Conservation (phyloP, 2,888 invertebrate species). For the Yponomeuta sedellus region DNA sequence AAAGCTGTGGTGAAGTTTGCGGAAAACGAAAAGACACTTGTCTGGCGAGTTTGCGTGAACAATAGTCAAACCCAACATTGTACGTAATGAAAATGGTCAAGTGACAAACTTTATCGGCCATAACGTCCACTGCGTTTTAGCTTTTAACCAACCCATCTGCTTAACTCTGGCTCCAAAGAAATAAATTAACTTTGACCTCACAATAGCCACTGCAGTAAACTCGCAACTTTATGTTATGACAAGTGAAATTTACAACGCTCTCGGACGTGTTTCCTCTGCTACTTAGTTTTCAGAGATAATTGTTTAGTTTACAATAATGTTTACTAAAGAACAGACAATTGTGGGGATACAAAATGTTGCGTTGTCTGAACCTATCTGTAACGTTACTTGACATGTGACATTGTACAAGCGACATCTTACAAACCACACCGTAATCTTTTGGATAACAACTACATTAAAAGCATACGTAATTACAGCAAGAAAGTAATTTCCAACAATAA, state of each 20-base stretch:
- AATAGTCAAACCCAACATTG: neutral
- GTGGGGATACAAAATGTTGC: neutral
- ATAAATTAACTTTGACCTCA: conserved; percentile 58
- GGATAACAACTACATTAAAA: too few species aligned
- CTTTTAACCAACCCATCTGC: neutral
- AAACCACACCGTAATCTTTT: too few species aligned
- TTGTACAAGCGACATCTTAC: neutral
- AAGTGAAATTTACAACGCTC: conserved; percentile 41
- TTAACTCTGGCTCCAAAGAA: conserved; percentile 26
- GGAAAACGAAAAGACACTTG: neutral
- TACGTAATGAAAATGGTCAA: neutral
- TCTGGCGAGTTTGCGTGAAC: neutral
- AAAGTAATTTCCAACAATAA: too few species aligned
- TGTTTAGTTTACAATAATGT: conserved; percentile 10
- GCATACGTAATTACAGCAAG: too few species aligned
- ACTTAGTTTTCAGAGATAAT: conserved; percentile 21
- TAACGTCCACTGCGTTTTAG: conserved; percentile 1
- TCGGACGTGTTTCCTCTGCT: conserved; percentile 14
- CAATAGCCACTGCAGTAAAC: conserved; percentile 46
- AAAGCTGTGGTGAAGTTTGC: neutral
- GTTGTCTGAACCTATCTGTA: neutral
- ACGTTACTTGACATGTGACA: too few species aligned
- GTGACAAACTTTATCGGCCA: neutral
- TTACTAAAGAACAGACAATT: conserved; percentile 11
- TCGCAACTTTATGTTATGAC: conserved; percentile 53